Conservation (phyloP, 2,888 invertebrate genomes). For the Dugesia japonica region DNA sequence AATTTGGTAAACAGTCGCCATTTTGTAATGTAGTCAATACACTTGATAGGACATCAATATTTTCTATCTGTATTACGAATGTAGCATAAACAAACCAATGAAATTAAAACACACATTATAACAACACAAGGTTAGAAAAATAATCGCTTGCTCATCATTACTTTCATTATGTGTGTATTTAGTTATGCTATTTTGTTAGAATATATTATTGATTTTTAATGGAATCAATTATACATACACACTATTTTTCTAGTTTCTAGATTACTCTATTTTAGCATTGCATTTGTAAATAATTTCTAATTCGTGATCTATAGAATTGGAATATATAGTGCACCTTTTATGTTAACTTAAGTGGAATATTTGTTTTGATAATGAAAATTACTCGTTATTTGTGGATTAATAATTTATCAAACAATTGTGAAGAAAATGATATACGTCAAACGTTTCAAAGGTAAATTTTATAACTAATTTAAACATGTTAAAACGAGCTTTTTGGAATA, state of each 20-base stretch:
- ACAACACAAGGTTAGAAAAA: neutral
- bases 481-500: neutral
- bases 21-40: neutral
- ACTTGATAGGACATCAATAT: neutral
- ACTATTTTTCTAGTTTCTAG: neutral
- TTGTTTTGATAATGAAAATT: slow-evolving; percentile 24
- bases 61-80: neutral
- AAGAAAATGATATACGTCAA: slow-evolving; percentile 86
- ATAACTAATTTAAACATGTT: neutral
- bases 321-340: too few species aligned
- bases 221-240: neutral
- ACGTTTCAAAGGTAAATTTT: slow-evolving; percentile 77
- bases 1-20: neutral
- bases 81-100: neutral
- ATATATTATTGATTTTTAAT: neutral
- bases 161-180: neutral
- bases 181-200: neutral
- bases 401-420: slow-evolving; percentile 98
- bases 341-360: too few species aligned
- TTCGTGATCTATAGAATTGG: too few species aligned
- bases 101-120: neutral
- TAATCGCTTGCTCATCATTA: neutral
- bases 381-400: slow-evolving; percentile 99
- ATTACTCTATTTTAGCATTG: neutral
- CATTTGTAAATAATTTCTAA: neutral